Conservation (phyloP, 2,888 invertebrate genomes). For the Lordiphosa andalusiaca region DNA sequence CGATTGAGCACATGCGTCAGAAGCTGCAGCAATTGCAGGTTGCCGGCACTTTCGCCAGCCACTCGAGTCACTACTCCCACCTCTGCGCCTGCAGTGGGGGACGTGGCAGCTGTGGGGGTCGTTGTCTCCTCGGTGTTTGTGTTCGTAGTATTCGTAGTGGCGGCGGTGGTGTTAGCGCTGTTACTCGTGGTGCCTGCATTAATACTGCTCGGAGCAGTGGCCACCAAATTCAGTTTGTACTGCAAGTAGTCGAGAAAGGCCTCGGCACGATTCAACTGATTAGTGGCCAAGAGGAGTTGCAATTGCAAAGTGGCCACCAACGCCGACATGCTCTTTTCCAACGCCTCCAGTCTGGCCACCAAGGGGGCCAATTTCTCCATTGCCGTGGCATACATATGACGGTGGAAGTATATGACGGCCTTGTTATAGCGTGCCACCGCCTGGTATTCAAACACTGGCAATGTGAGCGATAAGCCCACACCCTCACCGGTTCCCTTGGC, state of each 20-base stretch:
- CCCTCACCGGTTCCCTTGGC: conserved; percentile 4
- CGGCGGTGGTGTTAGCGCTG: conserved; percentile 5
- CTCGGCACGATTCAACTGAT: conserved; percentile 78
- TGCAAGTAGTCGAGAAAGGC: conserved; percentile 76
- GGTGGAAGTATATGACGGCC: conserved; percentile 78
- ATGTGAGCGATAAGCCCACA: conserved; percentile 37
- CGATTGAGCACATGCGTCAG: conserved; percentile 77
- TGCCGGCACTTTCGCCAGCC: conserved; percentile 58
- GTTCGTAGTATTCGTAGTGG: conserved; percentile 7
- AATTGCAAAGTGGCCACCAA: conserved; percentile 77
- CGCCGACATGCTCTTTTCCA: conserved; percentile 73
- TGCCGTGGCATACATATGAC: conserved; percentile 77
- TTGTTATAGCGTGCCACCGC: conserved; percentile 77
- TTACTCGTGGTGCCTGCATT: conserved; percentile 17
- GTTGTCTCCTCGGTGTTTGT: conserved; percentile 13
- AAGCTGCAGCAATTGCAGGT: conserved; percentile 73
- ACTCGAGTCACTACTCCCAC: conserved; percentile 27
- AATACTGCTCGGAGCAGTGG: conserved; percentile 51
- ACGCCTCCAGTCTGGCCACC: conserved; percentile 67
- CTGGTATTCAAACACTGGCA: too few species aligned
- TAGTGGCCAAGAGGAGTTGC: conserved; percentile 76
- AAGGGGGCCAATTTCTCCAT: conserved; percentile 72
- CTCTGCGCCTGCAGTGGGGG: conserved; percentile 12
- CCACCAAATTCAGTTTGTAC: conserved; percentile 66
- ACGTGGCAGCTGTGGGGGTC: conserved; percentile 1